Evolutionary conservation across 2,888 invertebrate species (phyloP).

Genomic region (Cheilosia vulpina): DNA sequence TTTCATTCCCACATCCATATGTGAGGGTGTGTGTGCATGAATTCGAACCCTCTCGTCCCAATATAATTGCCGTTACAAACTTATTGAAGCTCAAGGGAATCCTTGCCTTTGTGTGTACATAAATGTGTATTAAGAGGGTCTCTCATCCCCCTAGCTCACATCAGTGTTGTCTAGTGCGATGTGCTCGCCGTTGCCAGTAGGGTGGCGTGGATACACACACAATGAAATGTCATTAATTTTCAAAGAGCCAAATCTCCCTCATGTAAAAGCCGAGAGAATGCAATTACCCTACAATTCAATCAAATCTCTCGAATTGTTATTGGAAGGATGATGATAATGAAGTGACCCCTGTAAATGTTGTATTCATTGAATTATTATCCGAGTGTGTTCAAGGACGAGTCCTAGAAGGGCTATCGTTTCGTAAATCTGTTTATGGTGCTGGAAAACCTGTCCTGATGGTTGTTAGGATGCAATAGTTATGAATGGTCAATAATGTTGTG

Average conservation of each 20-base stretch:
- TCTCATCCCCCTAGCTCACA: background rate
- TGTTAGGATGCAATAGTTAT: background rate
- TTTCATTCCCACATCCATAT: background rate
- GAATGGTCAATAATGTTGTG: background rate
- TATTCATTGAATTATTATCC: slow-evolving; percentile 20
- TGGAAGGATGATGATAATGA: slow-evolving; percentile 36
- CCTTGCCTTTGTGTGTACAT: slow-evolving; percentile 5
- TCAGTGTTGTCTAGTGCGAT: slow-evolving; percentile 11
- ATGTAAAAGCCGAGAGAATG: slow-evolving; percentile 21
- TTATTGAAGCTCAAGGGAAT: slow-evolving; percentile 23
- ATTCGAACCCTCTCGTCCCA: slow-evolving; percentile 26
- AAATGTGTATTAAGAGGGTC: slow-evolving; percentile 1
- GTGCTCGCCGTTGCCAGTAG: slow-evolving; percentile 9
- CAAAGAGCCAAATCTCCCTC: slow-evolving; percentile 43
- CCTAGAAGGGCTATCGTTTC: slow-evolving; percentile 1
- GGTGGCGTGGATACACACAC: slow-evolving; percentile 20
- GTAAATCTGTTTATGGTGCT: background rate
- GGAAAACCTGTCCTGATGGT: background rate
- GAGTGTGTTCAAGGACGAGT: background rate
- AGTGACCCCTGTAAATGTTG: slow-evolving; percentile 49
- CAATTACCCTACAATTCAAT: slow-evolving; percentile 59
- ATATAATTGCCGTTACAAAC: slow-evolving; percentile 40
- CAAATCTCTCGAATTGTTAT: slow-evolving; percentile 46
- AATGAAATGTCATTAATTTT: slow-evolving; percentile 64
- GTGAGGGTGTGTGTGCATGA: background rate